Conservation (phyloP, 2,888 invertebrate genomes). For the Ceraclea dissimilis region DNA sequence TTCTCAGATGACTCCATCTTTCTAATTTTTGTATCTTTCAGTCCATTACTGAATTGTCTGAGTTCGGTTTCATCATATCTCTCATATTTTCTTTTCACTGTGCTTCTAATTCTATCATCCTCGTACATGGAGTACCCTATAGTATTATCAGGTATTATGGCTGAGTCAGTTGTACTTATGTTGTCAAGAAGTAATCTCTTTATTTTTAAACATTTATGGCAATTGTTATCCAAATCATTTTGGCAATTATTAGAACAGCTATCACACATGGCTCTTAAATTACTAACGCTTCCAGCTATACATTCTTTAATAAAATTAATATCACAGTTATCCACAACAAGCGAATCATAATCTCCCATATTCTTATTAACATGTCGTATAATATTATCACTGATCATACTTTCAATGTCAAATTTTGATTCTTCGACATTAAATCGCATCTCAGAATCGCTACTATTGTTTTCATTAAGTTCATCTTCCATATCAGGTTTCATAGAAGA, state of each 20-base stretch:
- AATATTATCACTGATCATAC: background rate
- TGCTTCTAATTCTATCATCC: background rate
- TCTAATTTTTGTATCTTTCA: background rate
- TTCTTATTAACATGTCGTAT: background rate
- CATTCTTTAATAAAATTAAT: background rate
- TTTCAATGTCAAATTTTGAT: slow-evolving; percentile 5
- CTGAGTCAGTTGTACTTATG: background rate
- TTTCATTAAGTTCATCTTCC: background rate
- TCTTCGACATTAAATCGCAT: background rate
- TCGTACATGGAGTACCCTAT: background rate
- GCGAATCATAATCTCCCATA: background rate
- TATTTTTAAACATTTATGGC: background rate
- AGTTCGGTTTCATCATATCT: background rate
- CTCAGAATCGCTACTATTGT: too few relatives aligned
- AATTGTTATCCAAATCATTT: background rate
- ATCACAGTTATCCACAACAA: background rate
- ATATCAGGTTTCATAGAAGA: background rate
- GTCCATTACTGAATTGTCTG: too few relatives aligned
- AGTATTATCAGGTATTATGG: background rate
- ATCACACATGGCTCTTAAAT: background rate
- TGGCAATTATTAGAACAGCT: background rate
- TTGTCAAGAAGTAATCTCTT: background rate
- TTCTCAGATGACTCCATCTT: background rate
- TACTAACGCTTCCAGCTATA: background rate
- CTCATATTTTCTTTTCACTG: background rate